Base-by-base conservation (phyloP, 2,888 invertebrate genomes). In the Idaea aversata region DNA sequence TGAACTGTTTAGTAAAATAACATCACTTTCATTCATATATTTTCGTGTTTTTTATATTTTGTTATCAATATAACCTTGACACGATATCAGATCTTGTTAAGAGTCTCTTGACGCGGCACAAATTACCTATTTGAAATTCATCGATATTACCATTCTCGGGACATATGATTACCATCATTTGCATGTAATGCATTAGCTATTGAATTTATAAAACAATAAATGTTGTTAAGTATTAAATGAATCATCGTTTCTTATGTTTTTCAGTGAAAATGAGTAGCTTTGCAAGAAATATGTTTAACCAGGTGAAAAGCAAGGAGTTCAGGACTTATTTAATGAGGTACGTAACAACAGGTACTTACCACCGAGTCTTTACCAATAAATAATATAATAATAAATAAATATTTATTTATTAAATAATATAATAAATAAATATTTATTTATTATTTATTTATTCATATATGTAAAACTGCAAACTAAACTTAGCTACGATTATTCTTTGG, bases 301-400 rank as follows among this genome's bases (percentile, higher is more conserved):
- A 94, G 83, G 82, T 97, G 35, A 95, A 95, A 88, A 97, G 97
- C 81, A 96, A 96, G 85, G 97, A 98, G 84, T 97, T 97, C 84
- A 94, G 97, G 66, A 94, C 95, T 5, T 98, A 98, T 94, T 95
- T 98, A 72, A 95, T 95, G 96, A 98, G 97, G 97, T 97, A 80
- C 74, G 70, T 72, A 7, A 47, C 47, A 10, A 47, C 7, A 47
- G 7, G 7, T 13, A 3, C 13, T 13, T 47, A 47, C 7, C 36
- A 7, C 4, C 25, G n/a, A n/a, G n/a, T 25, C 25, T 25, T 25
- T 25, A 25, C 25, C 25, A 25, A 25, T 25, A 25, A 25, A 25
- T 25, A 25, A 25, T 25, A 25, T 25, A 25, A 25, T 25, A 25
- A n/a, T n/a, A n/a, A n/a, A n/a, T n/a, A n/a, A n/a, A n/a, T n/a